phyloP scores from a whole-genome alignment of 2,113 vertebrate species.

The Lycaon pictus region DNA sequence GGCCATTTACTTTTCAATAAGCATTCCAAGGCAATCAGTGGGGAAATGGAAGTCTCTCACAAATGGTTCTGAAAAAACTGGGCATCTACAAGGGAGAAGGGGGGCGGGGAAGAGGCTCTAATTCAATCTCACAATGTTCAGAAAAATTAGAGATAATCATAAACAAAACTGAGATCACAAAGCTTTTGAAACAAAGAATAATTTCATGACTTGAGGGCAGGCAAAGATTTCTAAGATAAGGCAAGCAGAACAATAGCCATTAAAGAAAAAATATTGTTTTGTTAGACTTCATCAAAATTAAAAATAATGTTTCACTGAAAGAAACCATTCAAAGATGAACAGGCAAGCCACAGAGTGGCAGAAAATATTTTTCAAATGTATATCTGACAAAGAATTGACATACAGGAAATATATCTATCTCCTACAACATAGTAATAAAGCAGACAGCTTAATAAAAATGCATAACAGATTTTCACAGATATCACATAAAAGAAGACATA shows the following conservation, averaged over 20 bases:
- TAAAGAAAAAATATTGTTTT: background rate
- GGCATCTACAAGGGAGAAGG: background rate
- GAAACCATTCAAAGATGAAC: background rate
- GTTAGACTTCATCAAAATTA: slow-evolving; percentile 2
- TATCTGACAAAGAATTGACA: background rate
- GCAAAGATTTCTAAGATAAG: background rate
- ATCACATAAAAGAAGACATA: background rate
- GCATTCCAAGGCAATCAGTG: background rate
- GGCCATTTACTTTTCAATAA: background rate
- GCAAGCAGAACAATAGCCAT: background rate
- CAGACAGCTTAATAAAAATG: background rate
- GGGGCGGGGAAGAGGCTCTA: fast-evolving
- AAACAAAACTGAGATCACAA: background rate
- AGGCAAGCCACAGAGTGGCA: background rate
- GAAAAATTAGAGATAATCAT: background rate
- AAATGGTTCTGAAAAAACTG: background rate
- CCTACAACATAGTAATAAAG: background rate
- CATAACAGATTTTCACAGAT: background rate
- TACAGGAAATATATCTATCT: background rate
- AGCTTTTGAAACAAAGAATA: background rate
- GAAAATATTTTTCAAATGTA: background rate
- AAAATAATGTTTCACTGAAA: background rate
- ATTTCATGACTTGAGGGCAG: background rate
- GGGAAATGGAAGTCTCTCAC: background rate
- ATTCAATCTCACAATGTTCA: background rate